Evolutionary conservation across 2,888 invertebrate genomes (phyloP), one percentile per base, ranked within the genome.

Genomic region (Halocaridina rubra): DNA sequence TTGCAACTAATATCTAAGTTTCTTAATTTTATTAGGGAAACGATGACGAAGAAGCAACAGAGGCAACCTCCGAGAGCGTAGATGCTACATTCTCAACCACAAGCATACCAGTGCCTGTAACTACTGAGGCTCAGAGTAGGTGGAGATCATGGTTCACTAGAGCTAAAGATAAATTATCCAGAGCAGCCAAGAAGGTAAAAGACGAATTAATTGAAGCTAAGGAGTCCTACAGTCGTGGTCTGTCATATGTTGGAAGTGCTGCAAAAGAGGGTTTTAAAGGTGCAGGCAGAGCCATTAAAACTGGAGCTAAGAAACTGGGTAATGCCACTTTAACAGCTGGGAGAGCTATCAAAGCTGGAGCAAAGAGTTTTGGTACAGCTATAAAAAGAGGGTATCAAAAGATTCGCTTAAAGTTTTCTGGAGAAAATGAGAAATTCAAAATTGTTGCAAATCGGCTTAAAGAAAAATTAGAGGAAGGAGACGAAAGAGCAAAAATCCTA

Each of bases 381-480:
- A 39, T 84, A 32, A 84, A 84, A 24, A 27, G 72, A n/a, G 84
- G 75, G 1, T 79, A 74, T 33, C 64, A 53, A 29, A 84, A 80
- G 75, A 64, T 84, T 10, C 39, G 57, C 7, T 32, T 84, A 7
- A 79, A 46, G 67, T 75, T 84, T 29, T 29, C 67, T 8, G 80
- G 79, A 1, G 16, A 61, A 3, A 67, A 33, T 4, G 79, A 84
- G 29, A 84, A 84, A 46, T 84, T 84, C 59, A 39, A 27, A 8
- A 80, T 84, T 33, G 64, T 84, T 4, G 32, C 79, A 3, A 75
- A 79, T 27, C 74, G 75, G 4, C 53, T 84, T 29, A 84, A 80
- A 67, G 79, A 79, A 8, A 84, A 80, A 29, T 8, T 84, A 7
- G 84, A 84, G n/a, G 78, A 79, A n/a, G 84, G 84, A 7, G 84